Base-by-base conservation (phyloP, 2,888 invertebrate genomes). In the Tortricodes alternella region DNA sequence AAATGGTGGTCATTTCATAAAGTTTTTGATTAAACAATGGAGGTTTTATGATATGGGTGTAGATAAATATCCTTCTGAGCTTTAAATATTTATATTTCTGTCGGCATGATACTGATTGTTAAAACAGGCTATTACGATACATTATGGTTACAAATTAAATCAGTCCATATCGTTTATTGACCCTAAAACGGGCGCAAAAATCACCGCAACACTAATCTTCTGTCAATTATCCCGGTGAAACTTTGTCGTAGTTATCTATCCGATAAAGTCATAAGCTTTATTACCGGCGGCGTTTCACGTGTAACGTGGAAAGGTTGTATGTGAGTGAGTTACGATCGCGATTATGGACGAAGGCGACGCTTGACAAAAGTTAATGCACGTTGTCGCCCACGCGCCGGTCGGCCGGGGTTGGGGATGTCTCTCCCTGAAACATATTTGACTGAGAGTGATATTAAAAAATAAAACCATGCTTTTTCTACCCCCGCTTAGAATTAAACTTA, bases 281-380 rank as follows among this genome's bases (percentile, higher is more conserved):
- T 53, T 46, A 41, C 39, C 34, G 34, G 32, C 41, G 32, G 34
- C 21, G 34, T 18, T 16, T 21, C 34, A 21, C 11, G 41, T n/a
- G 35, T 46, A 51, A 37, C 27, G 44, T 38, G 51, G 43, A 34
- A 51, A 50, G 39, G 49, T 41, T 61, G 58, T 48, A 58, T 51
- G 58, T 61, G 52, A 21, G 18, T 59, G 59, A 63, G 62, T 60
- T 62, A 63, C 53, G 62, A 62, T 35, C 53, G 43, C 41, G 58
- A 63, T 61, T 59, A 43, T 23, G 58, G 44, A 61, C 59, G 63
- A 59, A 63, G 60, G 64, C 64, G 64, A 62, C 62, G 53, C 62
- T 64, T 66, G 66, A 70, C 65, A 66, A 65, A 67, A 67, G 64
- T 63, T 67, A 70, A 69, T 65, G 67, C 65, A 62, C 50, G 61